Evolutionary conservation across 2,113 vertebrate species (phyloP).

Genomic region (Mormoops blainvillei): DNA sequence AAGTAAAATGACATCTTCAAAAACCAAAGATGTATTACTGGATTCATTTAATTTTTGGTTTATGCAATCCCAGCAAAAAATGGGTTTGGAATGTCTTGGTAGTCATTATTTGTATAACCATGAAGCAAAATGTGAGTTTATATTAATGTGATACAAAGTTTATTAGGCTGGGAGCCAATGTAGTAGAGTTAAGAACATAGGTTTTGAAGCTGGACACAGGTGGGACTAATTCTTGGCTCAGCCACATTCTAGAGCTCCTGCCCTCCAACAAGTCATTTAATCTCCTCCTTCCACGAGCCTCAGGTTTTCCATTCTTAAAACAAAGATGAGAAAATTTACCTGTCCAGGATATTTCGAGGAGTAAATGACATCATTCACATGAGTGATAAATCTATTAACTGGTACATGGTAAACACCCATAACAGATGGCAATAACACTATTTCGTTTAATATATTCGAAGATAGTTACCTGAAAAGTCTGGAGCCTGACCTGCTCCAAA

Average conservation of each 20-base stretch:
- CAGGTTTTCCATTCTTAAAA: not conserved
- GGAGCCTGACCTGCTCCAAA: conserved; percentile 19
- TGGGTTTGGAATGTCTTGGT: not conserved
- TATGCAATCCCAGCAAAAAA: not conserved
- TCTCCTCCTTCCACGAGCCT: not conserved
- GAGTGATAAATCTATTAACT: not conserved
- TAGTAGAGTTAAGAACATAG: not conserved
- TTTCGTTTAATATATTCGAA: not conserved
- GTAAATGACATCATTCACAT: not conserved
- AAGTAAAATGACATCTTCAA: not conserved
- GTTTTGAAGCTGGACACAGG: not conserved
- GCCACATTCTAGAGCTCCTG: not conserved
- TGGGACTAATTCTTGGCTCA: not conserved
- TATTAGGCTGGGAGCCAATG: not conserved
- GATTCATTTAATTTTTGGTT: not conserved
- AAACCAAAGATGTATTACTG: not conserved
- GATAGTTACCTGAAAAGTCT: not conserved
- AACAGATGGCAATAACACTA: not conserved
- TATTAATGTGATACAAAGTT: not conserved
- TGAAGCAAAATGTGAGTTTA: not conserved
- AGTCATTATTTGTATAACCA: not conserved
- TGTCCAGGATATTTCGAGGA: not conserved
- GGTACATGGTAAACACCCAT: not conserved
- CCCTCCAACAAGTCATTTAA: not conserved
- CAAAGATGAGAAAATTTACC: not conserved